These are phyloP conservation scores for Gephyroberyx darwinii DNA, from an alignment of 2,797 vertebrate species.

Conservation along the genomic window DNA sequence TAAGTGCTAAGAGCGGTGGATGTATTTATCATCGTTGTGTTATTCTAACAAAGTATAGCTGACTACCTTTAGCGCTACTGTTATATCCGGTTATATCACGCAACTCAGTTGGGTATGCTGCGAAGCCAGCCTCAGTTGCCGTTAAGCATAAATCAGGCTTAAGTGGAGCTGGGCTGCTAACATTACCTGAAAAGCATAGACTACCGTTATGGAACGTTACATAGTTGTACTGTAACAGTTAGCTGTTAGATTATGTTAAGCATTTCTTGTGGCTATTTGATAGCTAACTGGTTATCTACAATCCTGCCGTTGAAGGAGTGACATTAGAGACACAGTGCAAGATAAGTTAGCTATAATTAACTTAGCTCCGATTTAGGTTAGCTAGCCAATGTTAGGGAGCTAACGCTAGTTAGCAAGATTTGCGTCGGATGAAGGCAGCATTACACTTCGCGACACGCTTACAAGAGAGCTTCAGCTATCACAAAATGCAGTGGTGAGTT, in stretches of 20 bases:
- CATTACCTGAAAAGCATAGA: neutral
- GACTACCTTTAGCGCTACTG: too few relatives aligned
- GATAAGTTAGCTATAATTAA: constrained; percentile 53
- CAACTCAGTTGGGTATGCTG: neutral
- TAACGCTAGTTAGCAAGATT: neutral
- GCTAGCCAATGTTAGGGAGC: constrained; percentile 13
- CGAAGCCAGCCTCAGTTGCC: neutral
- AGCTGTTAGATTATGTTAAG: too few relatives aligned
- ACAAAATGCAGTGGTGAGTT: neutral
- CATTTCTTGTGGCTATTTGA: neutral
- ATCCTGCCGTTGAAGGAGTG: neutral
- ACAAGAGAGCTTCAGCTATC: accelerated
- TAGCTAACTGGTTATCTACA: neutral
- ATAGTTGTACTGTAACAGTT: neutral
- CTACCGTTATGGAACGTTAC: too few relatives aligned
- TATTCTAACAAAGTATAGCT: too few relatives aligned
- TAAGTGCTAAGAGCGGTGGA: too few relatives aligned
- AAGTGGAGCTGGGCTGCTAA: neutral
- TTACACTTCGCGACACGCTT: accelerated
- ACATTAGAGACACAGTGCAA: neutral
- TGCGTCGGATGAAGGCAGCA: accelerated
- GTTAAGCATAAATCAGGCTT: neutral
- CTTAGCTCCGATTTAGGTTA: constrained; percentile 58
- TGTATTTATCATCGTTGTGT: too few relatives aligned
- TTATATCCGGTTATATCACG: too few relatives aligned